Base-by-base conservation (phyloP, 2,888 invertebrate genomes). In the Trichogramma evanescens region DNA sequence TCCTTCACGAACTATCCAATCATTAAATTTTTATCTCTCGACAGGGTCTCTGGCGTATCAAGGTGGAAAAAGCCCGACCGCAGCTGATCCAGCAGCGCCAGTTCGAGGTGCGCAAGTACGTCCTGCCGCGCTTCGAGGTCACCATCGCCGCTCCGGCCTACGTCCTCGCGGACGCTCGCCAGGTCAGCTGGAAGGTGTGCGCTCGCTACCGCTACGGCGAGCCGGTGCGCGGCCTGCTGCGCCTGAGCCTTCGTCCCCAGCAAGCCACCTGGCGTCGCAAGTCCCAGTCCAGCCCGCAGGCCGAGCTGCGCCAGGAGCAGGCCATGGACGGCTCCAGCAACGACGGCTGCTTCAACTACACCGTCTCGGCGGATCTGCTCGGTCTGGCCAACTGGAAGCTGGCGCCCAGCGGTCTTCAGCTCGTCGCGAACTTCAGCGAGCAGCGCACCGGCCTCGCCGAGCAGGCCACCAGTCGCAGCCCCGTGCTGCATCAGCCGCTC, bases 401-500 rank as follows among this genome's bases (percentile, higher is more conserved):
- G 5, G 72, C 75, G 13, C 75, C 75, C 0, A 73, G 72, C 48
- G 72, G 74, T 51, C 75, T 79, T 4, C 67, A 73, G 6, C 70
- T 82, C 41, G 74, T 78, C 54, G 82, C 81, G 0, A 80, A 76
- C 60, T 73, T 76, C 46, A 77, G 74, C 1, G 89, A 89, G 73
- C 81, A 84, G 45, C 87, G 86, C 13, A 88, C 88, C 0, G 82
- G 84, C 58, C 79, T 83, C 39, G 82, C 84, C 74, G 85, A 86
- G 72, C 84, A 85, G 50, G 82, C 83, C 0, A 83, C 82, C 4
- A 83, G 83, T 10, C 82, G 83, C 5, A 83, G 83, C 0, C 77
- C 81, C 26, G 81, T 87, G 0, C 80, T 83, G 0, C 81, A 83
- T 61, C 80, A 84, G 45, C 80, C 83, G 0, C 77, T 85, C 42